Evolutionary conservation across 2,797 vertebrate genomes (phyloP).

Genomic region (Crocidura indochinensis): DNA sequence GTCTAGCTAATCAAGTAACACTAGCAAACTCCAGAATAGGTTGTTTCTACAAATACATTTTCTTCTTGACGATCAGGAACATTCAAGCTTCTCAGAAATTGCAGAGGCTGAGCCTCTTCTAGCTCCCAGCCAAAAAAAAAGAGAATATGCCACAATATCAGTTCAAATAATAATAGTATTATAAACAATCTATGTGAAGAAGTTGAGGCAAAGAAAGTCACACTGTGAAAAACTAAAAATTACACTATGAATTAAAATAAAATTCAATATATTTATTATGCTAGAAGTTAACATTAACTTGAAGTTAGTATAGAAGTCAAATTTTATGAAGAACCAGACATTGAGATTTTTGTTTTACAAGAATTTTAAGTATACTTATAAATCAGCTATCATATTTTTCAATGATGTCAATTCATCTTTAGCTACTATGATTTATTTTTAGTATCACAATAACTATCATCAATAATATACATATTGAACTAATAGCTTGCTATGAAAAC

Average conservation of each 20-base stretch:
- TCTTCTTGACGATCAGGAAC: constrained; percentile 6
- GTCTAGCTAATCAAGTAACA: constrained; percentile 77
- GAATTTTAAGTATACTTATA: constrained; percentile 22
- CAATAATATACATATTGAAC: constrained; percentile 35
- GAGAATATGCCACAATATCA: not conserved
- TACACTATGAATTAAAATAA: not conserved
- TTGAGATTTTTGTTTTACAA: constrained; percentile 54
- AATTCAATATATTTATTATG: not conserved
- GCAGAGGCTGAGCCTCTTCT: not conserved
- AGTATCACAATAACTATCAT: constrained; percentile 55
- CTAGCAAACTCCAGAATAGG: constrained; percentile 65
- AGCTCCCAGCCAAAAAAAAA: not conserved
- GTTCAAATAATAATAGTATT: not conserved
- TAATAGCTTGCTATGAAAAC: constrained; percentile 44
- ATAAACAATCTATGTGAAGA: not conserved
- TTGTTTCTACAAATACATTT: not conserved
- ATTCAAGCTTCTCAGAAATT: constrained; percentile 43
- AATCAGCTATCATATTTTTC: constrained; percentile 16
- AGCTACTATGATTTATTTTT: constrained; percentile 56
- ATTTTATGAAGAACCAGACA: constrained; percentile 33
- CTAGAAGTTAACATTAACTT: constrained; percentile 18
- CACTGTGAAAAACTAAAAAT: not conserved
- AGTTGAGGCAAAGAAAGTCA: not conserved
- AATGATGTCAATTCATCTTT: constrained; percentile 63
- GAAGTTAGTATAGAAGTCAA: not conserved